Evolutionary conservation across 64 coral and sea anemone genomes (phyloP).

Genomic region (Catalaphyllia jardinei): DNA sequence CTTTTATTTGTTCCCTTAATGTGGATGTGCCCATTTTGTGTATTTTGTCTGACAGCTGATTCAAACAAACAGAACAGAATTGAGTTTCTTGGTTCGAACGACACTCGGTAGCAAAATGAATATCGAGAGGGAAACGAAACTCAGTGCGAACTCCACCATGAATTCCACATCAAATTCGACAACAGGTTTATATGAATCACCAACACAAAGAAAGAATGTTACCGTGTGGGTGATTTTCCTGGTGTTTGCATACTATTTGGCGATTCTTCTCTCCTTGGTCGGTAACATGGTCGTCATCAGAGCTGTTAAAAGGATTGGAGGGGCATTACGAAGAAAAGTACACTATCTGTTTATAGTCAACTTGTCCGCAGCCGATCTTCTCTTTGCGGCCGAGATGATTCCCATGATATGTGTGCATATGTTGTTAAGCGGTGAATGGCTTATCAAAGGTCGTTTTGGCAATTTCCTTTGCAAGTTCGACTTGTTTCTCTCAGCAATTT

Average conservation of each 20-base stretch:
- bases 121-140: background rate
- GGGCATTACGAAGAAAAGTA: background rate
- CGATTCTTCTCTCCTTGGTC: background rate
- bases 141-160: background rate
- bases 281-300: slow-evolving; percentile 9
- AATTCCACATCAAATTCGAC: too few species aligned
- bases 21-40: background rate
- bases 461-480: background rate
- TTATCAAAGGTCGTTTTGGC: background rate
- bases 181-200: too few species aligned
- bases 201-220: background rate
- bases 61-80: background rate
- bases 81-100: background rate
- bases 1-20: too few species aligned
- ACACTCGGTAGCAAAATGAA: background rate
- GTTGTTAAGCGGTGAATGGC: background rate
- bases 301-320: background rate
- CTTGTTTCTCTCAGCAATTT: background rate
- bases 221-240: background rate
- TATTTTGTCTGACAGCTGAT: background rate
- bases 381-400: background rate
- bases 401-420: background rate
- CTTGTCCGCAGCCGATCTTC: slow-evolving; percentile 7
- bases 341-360: slow-evolving; percentile 1
- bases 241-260: background rate